phyloP scores from a whole-genome alignment of 2,888 invertebrate species.

The Muscina levida region DNA sequence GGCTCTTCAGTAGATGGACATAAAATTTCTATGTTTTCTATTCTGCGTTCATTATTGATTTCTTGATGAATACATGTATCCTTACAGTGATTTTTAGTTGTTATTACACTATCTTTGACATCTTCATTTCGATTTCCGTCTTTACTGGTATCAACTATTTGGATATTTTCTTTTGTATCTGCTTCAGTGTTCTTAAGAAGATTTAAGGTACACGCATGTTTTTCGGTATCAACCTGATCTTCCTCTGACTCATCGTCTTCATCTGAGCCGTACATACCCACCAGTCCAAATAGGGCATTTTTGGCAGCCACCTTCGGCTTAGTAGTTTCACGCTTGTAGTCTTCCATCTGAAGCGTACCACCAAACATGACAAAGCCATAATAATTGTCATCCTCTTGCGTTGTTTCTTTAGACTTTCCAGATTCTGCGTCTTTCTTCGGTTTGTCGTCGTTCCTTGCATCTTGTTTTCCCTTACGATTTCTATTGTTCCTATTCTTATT shows the following conservation, averaged over 20 bases:
- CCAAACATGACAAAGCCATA: conserved; percentile 68
- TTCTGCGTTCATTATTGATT: no score
- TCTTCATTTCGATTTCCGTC: no score
- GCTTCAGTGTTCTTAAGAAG: no score
- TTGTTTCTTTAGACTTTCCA: neutral
- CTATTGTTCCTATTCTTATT: conserved; percentile 20
- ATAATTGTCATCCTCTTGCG: conserved; percentile 7
- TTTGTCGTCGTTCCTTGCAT: conserved; percentile 27
- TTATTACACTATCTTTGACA: no score
- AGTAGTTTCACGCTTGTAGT: conserved; percentile 70
- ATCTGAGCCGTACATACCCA: conserved; percentile 78
- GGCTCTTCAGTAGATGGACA: no score
- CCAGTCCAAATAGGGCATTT: conserved; percentile 71
- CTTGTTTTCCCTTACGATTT: neutral
- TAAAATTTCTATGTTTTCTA: no score
- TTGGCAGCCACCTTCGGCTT: conserved; percentile 46
- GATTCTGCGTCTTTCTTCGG: neutral
- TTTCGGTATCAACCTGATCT: no score
- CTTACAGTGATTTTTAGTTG: no score
- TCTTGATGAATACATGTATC: no score
- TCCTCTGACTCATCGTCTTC: conserved; percentile 64
- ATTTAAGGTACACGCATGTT: no score
- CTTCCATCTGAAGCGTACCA: conserved; percentile 71
- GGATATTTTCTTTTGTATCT: neutral
- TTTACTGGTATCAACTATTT: no score